phyloP scores from a whole-genome alignment of 2,113 vertebrate genomes.

The Vanacampus margaritifer region DNA sequence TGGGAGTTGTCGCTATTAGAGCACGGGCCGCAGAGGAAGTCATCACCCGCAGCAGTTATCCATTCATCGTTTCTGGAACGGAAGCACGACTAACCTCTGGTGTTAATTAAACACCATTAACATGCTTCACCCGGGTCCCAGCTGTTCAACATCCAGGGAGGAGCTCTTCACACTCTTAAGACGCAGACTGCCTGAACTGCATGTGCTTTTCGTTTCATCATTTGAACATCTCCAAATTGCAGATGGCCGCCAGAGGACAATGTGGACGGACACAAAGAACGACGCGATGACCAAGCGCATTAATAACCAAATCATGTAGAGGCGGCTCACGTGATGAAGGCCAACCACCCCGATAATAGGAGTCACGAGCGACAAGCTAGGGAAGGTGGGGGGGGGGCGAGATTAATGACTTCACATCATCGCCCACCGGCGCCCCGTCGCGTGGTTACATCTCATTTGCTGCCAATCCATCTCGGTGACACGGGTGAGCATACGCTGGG shows the following conservation, averaged over 20 bases:
- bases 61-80: conserved; percentile 26
- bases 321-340: conserved; percentile 34
- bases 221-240: neutral
- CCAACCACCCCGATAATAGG: conserved; percentile 44
- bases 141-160: conserved; percentile 34
- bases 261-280: conserved; percentile 2
- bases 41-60: conserved; percentile 9
- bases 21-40: neutral
- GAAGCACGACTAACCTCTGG: conserved; percentile 39
- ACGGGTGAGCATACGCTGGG: conserved; percentile 39
- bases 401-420: conserved; percentile 25
- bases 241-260: neutral
- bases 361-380: conserved; percentile 24
- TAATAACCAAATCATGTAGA: conserved; percentile 47
- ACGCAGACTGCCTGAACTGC: neutral
- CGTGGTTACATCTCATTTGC: conserved; percentile 49
- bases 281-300: conserved; percentile 21
- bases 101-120: conserved; percentile 51
- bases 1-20: conserved; percentile 8
- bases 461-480: conserved; percentile 49
- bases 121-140: conserved; percentile 32
- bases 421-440: conserved; percentile 4
- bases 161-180: conserved; percentile 23
- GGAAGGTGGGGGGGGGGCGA: neutral
- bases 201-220: conserved; percentile 3